Evolutionary conservation across 2,888 invertebrate species (phyloP).

Genomic region (Agonopterix subpropinquella): DNA sequence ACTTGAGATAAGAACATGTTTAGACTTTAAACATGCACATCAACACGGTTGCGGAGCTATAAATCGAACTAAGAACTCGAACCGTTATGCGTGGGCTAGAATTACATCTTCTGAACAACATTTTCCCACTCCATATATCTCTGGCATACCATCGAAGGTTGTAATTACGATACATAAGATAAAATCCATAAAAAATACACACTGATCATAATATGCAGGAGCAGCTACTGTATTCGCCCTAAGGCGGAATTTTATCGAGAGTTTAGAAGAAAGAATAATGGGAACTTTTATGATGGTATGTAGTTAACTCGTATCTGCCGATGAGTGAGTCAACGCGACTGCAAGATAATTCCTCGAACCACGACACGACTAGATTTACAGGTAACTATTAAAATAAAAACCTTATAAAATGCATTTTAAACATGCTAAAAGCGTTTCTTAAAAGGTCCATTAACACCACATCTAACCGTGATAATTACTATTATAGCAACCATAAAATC

Average conservation of each 20-base stretch:
- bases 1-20: no score
- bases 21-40: no score
- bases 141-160: slow-evolving; percentile 7
- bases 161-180: slow-evolving; percentile 17
- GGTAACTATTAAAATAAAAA: no score
- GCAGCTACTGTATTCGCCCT: slow-evolving; percentile 15
- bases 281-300: no score
- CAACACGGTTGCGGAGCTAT: no score
- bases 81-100: slow-evolving; percentile 1
- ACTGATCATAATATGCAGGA: slow-evolving; percentile 14
- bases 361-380: no score
- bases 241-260: no score
- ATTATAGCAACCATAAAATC: slow-evolving; percentile 49
- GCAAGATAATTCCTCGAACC: no score
- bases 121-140: slow-evolving; percentile 16
- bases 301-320: no score
- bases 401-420: slow-evolving; percentile 1
- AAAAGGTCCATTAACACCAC: slow-evolving; percentile 31
- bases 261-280: no score
- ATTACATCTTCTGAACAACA: slow-evolving; percentile 8
- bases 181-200: slow-evolving; percentile 20
- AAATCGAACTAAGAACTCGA: no score
- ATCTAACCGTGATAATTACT: slow-evolving; percentile 40
- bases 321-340: no score
- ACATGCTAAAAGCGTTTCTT: slow-evolving; percentile 33